These are phyloP conservation scores for Furnarius figulus DNA, from an alignment of 2,113 vertebrate genomes.

Conservation along the genomic window DNA sequence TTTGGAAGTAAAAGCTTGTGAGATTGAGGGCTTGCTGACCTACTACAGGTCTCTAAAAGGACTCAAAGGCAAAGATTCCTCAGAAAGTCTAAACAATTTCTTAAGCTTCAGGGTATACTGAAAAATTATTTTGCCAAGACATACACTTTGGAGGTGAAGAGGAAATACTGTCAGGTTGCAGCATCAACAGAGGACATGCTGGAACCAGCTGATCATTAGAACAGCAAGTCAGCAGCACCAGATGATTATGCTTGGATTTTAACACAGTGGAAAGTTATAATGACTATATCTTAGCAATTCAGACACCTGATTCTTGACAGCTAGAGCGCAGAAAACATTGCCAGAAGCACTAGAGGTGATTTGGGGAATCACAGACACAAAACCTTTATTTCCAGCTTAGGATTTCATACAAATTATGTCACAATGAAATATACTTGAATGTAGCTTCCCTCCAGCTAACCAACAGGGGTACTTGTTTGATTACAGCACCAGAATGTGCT, in stretches of 20 bases:
- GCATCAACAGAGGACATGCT: neutral
- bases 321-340: constrained; percentile 3
- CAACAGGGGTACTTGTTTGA: neutral
- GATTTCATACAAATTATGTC: neutral
- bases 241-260: neutral
- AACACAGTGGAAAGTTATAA: neutral
- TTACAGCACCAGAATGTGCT: neutral
- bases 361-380: neutral
- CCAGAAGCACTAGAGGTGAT: neutral
- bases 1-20: fast-evolving
- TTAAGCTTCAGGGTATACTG: neutral
- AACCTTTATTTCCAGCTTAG: neutral
- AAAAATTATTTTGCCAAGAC: neutral
- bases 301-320: neutral
- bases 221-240: neutral
- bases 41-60: neutral
- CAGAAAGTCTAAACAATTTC: neutral
- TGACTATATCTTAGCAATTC: neutral
- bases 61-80: neutral
- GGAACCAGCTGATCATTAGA: neutral
- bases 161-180: neutral
- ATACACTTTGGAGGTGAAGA: neutral
- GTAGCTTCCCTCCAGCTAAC: neutral
- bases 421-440: neutral
- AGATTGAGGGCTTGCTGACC: neutral